Percentiles rank a stretch among this genome's conserved stretches.
These are phyloP conservation scores for Littorina saxatilis DNA, from an alignment of 1,140 invertebrate species.

Conservation along the genomic window DNA sequence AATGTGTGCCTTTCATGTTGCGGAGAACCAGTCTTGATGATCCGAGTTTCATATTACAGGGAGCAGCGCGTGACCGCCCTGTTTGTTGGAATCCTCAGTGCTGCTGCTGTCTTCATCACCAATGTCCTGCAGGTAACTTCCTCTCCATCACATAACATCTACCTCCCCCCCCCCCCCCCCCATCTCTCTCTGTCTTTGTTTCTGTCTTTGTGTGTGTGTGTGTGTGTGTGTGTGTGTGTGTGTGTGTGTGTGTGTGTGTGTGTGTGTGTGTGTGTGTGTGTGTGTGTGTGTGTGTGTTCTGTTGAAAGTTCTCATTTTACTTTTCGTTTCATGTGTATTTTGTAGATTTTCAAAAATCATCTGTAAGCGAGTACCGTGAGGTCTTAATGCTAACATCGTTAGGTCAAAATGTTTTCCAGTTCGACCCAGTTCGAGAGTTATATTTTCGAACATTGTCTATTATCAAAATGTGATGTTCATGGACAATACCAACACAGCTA, in stretches of 20 bases:
- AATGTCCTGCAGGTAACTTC: constrained; percentile 81
- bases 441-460: too few species aligned
- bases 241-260: neutral
- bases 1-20: too few species aligned
- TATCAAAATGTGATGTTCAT: too few species aligned
- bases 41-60: constrained; percentile 75
- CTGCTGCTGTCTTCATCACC: constrained; percentile 93
- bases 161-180: neutral
- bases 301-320: neutral
- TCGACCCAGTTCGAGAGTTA: too few species aligned
- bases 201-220: neutral
- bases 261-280: neutral
- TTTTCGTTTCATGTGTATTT: too few species aligned
- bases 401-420: too few species aligned
- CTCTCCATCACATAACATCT: neutral
- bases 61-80: constrained; percentile 97
- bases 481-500: too few species aligned
- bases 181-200: neutral
- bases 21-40: too few species aligned
- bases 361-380: too few species aligned
- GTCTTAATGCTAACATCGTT: too few species aligned
- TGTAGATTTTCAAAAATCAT: too few species aligned
- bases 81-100: constrained; percentile 94
- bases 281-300: neutral
- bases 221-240: constrained; percentile 15